phyloP scores from a whole-genome alignment of 2,888 invertebrate genomes.

The Prenolepis imparis region DNA sequence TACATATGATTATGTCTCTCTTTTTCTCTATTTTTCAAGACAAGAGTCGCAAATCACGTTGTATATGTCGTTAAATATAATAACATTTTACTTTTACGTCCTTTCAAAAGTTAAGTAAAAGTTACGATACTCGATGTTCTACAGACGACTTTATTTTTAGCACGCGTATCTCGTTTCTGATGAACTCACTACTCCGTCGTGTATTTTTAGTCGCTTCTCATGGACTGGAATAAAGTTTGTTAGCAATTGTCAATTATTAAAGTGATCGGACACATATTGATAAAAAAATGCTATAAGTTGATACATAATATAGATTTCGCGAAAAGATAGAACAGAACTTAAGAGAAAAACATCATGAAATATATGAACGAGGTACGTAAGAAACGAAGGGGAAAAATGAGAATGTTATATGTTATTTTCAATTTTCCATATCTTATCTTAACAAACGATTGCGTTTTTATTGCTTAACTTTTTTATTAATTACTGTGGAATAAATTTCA shows the following conservation, averaged over 20 bases:
- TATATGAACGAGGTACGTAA: neutral
- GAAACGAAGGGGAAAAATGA: neutral
- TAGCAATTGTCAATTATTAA: neutral
- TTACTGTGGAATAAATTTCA: neutral
- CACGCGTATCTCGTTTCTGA: slow-evolving; percentile 18
- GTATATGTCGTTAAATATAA: neutral
- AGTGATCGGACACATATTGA: neutral
- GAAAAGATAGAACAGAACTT: neutral
- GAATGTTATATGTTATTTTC: neutral
- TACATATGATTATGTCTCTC: neutral
- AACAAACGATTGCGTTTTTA: neutral
- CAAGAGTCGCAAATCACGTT: neutral
- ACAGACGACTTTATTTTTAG: slow-evolving; percentile 26
- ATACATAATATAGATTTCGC: neutral
- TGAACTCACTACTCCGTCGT: neutral
- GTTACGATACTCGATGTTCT: neutral
- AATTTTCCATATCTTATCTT: neutral
- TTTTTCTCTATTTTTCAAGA: neutral
- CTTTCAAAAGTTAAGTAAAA: slow-evolving; percentile 29
- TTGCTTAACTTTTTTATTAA: neutral
- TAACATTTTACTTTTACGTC: neutral
- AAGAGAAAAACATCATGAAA: neutral
- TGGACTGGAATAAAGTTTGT: slow-evolving; percentile 2
- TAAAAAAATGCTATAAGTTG: neutral
- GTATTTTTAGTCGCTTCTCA: slow-evolving; percentile 26